These are phyloP conservation scores for Lasioglossum baleicum DNA, from an alignment of 1,140 invertebrate species.

Conservation along the genomic window DNA sequence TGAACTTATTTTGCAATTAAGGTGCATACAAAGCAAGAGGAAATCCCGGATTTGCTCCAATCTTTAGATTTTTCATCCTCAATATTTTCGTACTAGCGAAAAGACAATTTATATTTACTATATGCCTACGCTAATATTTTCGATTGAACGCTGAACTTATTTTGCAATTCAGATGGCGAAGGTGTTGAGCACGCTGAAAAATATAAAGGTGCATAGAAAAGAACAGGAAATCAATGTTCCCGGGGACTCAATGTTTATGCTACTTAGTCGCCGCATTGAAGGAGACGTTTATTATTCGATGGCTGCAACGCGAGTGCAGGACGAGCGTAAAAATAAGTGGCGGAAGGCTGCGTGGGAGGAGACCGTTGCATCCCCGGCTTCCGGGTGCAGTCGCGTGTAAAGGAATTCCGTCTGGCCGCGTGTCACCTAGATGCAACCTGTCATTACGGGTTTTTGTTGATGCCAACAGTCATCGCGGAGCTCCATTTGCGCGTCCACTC, in stretches of 20 bases:
- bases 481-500: not conserved
- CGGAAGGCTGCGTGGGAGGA: slow-evolving; percentile 56
- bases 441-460: slow-evolving; percentile 11
- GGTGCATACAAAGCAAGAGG: no score
- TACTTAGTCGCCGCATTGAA: slow-evolving; percentile 61
- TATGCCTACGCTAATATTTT: no score
- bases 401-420: slow-evolving; percentile 21
- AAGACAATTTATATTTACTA: no score
- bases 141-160: no score
- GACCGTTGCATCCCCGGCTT: slow-evolving; percentile 6
- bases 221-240: slow-evolving; percentile 33
- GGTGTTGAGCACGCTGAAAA: no score
- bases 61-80: no score
- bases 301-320: slow-evolving; percentile 12
- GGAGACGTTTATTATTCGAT: slow-evolving; percentile 64
- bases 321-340: slow-evolving; percentile 61
- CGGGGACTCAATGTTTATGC: slow-evolving; percentile 37
- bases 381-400: slow-evolving; percentile 20
- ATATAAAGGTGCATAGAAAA: no score
- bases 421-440: slow-evolving; percentile 19
- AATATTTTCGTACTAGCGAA: no score
- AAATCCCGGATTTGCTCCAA: no score
- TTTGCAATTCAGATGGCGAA: no score
- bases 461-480: not conserved
- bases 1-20: no score